Conservation (phyloP, 1,140 invertebrate genomes). For the Sinonovacula constricta region DNA sequence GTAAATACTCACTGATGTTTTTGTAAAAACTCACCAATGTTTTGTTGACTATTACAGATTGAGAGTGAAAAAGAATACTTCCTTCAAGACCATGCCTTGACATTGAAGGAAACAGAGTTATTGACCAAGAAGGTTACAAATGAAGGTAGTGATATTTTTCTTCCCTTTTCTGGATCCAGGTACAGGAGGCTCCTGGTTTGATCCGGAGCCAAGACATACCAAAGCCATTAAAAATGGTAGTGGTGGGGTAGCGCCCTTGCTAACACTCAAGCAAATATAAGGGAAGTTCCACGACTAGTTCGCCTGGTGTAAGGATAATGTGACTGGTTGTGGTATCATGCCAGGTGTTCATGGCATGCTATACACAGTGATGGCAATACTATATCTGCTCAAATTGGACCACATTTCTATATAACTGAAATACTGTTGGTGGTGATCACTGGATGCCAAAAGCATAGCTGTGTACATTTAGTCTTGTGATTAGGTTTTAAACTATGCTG, state of each 20-base stretch:
- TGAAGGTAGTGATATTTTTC: slow-evolving; percentile 37
- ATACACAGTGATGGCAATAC: no score
- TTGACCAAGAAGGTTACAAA: slow-evolving; percentile 32
- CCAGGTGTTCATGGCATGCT: no score
- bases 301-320: background rate
- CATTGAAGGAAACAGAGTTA: slow-evolving; percentile 36
- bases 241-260: background rate
- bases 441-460: no score
- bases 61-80: slow-evolving; percentile 51
- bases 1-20: no score
- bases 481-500: no score
- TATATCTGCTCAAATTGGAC: no score
- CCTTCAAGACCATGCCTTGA: slow-evolving; percentile 51
- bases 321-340: background rate
- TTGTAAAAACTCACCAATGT: no score
- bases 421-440: no score
- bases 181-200: background rate
- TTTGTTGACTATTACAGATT: slow-evolving; percentile 47
- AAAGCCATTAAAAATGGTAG: background rate
- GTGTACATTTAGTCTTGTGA: no score
- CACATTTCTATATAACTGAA: no score
- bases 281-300: background rate
- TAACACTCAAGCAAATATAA: background rate
- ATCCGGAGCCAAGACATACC: background rate
- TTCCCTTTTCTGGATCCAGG: background rate